phyloP scores from a whole-genome alignment of 2,888 invertebrate species.

The Tridacna gigas region DNA sequence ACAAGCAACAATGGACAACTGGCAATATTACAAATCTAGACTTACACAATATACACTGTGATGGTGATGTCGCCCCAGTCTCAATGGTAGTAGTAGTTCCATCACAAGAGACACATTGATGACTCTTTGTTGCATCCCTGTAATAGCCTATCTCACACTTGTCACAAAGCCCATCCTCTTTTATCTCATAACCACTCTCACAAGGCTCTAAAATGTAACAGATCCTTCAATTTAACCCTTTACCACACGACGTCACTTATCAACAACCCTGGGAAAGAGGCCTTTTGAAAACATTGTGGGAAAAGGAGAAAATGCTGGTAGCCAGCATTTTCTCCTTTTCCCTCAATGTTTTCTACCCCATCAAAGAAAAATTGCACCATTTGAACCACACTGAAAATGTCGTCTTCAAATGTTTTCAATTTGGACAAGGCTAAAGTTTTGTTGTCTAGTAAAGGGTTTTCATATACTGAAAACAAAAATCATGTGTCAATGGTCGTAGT shows the following conservation, averaged over 20 bases:
- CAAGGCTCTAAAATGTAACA: slow-evolving; percentile 24
- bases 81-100: slow-evolving; percentile 9
- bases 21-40: neutral
- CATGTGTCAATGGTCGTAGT: slow-evolving; percentile 9
- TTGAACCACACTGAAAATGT: too few relatives aligned
- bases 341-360: neutral
- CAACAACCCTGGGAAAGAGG: neutral
- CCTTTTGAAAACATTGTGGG: neutral
- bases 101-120: slow-evolving; percentile 23
- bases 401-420: too few relatives aligned
- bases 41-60: slow-evolving; percentile 33
- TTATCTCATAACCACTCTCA: slow-evolving; percentile 32
- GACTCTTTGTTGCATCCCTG: neutral
- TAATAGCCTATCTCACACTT: slow-evolving; percentile 24
- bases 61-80: neutral
- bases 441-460: too few relatives aligned
- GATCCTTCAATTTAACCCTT: too few relatives aligned
- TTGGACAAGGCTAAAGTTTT: too few relatives aligned
- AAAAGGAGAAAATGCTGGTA: neutral
- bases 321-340: neutral
- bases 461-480: too few relatives aligned
- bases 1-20: too few relatives aligned
- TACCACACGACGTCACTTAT: too few relatives aligned
- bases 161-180: slow-evolving; percentile 24
- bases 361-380: too few relatives aligned